Evolutionary conservation across 2,797 vertebrate species (phyloP).

Genomic region (Heteromormyrus szaboi): DNA sequence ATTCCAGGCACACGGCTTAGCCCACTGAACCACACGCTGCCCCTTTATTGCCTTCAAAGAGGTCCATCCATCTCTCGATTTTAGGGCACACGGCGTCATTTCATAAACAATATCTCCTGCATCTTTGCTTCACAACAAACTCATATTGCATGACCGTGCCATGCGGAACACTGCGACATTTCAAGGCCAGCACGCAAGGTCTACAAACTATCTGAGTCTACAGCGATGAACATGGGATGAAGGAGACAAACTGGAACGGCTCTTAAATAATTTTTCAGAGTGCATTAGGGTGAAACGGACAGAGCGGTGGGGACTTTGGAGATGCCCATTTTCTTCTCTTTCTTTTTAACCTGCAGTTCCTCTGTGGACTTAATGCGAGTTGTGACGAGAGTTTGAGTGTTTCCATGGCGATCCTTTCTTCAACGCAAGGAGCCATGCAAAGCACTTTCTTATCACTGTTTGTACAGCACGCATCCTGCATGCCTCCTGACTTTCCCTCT

Average conservation of each 20-base stretch:
- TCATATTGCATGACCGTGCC: neutral
- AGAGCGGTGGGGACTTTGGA: constrained; percentile 41
- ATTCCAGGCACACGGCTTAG: too few species aligned
- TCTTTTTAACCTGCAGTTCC: constrained; percentile 47
- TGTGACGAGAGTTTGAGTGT: constrained; percentile 72
- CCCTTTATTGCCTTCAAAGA: constrained; percentile 43
- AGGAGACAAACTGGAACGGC: neutral
- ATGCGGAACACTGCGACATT: constrained; percentile 20
- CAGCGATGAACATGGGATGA: neutral
- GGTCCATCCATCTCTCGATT: constrained; percentile 42
- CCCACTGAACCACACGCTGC: too few species aligned
- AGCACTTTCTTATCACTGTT: neutral
- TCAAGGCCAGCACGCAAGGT: neutral
- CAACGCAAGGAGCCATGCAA: constrained; percentile 54
- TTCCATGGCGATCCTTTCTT: constrained; percentile 88
- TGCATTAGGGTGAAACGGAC: constrained; percentile 49
- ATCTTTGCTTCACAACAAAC: neutral
- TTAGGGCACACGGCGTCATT: constrained; percentile 37
- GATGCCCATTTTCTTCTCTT: constrained; percentile 42
- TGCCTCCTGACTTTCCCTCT: neutral
- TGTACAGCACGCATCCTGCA: constrained; percentile 6
- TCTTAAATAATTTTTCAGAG: constrained; percentile 20
- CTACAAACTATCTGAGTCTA: constrained; percentile 32
- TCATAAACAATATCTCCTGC: constrained; percentile 41
- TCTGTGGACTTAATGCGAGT: constrained; percentile 66